Evolutionary conservation across 2,113 vertebrate species (phyloP).

Genomic region (Dermatemys mawii): DNA sequence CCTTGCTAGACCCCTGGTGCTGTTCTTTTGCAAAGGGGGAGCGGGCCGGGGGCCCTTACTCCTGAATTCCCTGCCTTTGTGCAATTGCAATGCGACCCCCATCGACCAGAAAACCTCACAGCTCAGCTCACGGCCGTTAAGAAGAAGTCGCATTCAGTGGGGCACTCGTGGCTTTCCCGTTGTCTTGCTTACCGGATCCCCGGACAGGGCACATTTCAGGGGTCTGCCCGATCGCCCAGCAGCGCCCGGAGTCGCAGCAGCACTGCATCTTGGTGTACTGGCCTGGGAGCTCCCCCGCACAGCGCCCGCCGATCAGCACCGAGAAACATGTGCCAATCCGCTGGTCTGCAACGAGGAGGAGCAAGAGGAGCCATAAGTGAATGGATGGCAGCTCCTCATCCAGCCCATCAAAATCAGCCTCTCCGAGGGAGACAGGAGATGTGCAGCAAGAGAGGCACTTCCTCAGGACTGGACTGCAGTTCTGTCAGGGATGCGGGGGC

Average conservation of each 20-base stretch:
- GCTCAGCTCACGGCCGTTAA: not conserved
- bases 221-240: slow-evolving; percentile 90
- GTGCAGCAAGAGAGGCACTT: not conserved
- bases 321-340: slow-evolving; percentile 92
- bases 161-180: too few relatives aligned
- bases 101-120: not conserved
- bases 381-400: not conserved
- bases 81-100: not conserved
- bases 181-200: slow-evolving; percentile 87
- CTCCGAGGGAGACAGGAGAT: not conserved
- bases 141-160: fast-evolving
- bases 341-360: slow-evolving; percentile 84
- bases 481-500: not conserved
- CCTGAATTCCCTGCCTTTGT: not conserved
- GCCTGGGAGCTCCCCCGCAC: slow-evolving; percentile 87
- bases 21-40: not conserved
- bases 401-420: not conserved
- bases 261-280: slow-evolving; percentile 95
- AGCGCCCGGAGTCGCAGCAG: slow-evolving; percentile 94
- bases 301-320: slow-evolving; percentile 90
- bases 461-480: not conserved
- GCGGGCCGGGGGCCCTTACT: not conserved
- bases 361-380: not conserved
- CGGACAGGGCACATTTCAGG: slow-evolving; percentile 95
- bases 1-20: not conserved